Evolutionary conservation across 2,888 invertebrate species (phyloP).

Genomic region (Leptinotarsa tumamoca): DNA sequence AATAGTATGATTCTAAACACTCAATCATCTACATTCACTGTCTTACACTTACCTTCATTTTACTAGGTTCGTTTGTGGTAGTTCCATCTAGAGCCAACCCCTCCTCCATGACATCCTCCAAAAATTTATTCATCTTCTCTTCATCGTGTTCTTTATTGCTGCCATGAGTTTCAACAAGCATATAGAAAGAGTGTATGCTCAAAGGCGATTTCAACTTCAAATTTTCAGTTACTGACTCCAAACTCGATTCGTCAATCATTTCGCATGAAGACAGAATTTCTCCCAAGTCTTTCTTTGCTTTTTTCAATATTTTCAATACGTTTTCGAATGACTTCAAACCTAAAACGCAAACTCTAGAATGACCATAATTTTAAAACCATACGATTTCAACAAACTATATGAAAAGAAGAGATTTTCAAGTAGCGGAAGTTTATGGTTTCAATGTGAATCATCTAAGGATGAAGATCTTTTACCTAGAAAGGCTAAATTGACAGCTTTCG

Average conservation of each 20-base stretch:
- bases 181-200: slow-evolving; percentile 81
- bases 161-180: slow-evolving; percentile 89
- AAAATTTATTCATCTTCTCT: slow-evolving; percentile 85
- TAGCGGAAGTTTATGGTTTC: too few species aligned
- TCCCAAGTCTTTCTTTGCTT: slow-evolving; percentile 81
- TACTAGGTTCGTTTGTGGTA: slow-evolving; percentile 84
- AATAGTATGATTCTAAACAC: too few species aligned
- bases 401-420: too few species aligned
- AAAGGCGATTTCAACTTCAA: slow-evolving; percentile 74
- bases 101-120: slow-evolving; percentile 78
- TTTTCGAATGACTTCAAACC: slow-evolving; percentile 84
- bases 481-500: slow-evolving; percentile 86
- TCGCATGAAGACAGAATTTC: slow-evolving; percentile 97
- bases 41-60: slow-evolving; percentile 74
- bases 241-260: slow-evolving; percentile 84
- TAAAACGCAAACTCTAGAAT: slow-evolving; percentile 51
- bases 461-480: slow-evolving; percentile 78
- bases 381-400: too few species aligned
- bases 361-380: too few species aligned
- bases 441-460: too few species aligned
- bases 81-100: slow-evolving; percentile 86
- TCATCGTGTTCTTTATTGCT: slow-evolving; percentile 87
- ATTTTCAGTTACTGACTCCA: slow-evolving; percentile 76
- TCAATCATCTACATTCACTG: too few species aligned
- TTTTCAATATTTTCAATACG: slow-evolving; percentile 79